Conservation (phyloP, 2,113 vertebrate genomes). For the Sinocyclocheilus anophthalmus region DNA sequence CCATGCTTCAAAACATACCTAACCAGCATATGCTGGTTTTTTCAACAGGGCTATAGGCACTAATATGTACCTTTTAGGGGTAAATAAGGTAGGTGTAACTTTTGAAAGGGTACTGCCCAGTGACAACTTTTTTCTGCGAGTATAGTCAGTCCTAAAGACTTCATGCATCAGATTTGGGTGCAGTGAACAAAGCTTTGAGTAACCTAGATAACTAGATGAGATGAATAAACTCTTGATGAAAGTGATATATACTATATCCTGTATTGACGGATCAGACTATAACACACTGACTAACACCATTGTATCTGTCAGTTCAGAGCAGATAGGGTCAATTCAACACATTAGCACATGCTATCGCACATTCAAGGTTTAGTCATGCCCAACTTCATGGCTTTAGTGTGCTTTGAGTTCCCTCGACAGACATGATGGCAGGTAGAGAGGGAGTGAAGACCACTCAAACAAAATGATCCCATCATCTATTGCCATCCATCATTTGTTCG, state of each 20-base stretch:
- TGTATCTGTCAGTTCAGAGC: neutral
- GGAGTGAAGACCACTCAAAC: neutral
- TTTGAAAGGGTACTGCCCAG: too few relatives aligned
- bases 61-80: too few relatives aligned
- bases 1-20: too few relatives aligned
- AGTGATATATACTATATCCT: neutral
- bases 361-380: neutral
- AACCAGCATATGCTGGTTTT: too few relatives aligned
- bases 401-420: neutral
- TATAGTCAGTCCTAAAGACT: neutral
- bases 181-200: neutral
- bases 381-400: neutral
- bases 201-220: neutral
- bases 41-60: too few relatives aligned
- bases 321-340: neutral
- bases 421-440: conserved; percentile 25
- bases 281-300: neutral
- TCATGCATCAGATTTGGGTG: too few relatives aligned
- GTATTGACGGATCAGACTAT: neutral
- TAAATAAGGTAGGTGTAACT: too few relatives aligned
- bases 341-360: neutral
- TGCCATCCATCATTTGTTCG: conserved; percentile 16
- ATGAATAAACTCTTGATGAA: neutral
- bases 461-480: conserved; percentile 8
- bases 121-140: too few relatives aligned